Base-by-base conservation (phyloP, 2,888 invertebrate genomes). In the Zaprionus bogoriensis region DNA sequence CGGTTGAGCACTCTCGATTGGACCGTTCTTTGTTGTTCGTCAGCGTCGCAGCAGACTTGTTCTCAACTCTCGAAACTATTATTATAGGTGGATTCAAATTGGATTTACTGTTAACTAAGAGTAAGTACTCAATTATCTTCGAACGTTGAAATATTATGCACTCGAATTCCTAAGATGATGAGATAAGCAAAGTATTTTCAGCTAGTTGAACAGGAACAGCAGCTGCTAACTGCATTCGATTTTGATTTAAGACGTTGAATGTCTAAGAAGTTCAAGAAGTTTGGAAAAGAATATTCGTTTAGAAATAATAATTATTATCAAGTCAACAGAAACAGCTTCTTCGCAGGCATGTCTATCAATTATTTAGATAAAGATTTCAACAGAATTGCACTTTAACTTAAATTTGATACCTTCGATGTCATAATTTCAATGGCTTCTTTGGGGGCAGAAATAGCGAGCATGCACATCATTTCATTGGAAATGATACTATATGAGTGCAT, bases 71-170 rank as follows among this genome's bases (percentile, higher is more conserved):
- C 9, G 9, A 27, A 20, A 51, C 51, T 7, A 36, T 38, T 28
- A 28, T 58, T 58, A 36, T 58, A 58, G 51, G 32, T 58, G 57
- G 32, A 36, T 42, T 42, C 42, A 36, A 51, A 58, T 58, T 58
- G 57, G 57, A 58, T 44, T 48, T 48, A 41, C 39, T 48, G 39
- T 48, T 28, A 10, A 48, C 32, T 39, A 12, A 55, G 27, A 19
- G 55, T 55, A 55, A 55, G 55, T 48, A 48, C n/a, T 28, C 22
- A 47, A 27, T 54, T 47, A 52, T 42, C 32, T 30, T 9, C 17
- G 6, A 27, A 17, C 17, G 41, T 20, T 12, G 4, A 12, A 39
- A 9, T 25, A 46, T 27, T 20, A 46, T 7, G 28, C 22, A 54
- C 7, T 30, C 32, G 23, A 30, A 32, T 45, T 38, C 19, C 25